These are phyloP conservation scores for Phenganax subtilis DNA, from an alignment of 92 coral and sea anemone genomes.

Conservation along the genomic window DNA sequence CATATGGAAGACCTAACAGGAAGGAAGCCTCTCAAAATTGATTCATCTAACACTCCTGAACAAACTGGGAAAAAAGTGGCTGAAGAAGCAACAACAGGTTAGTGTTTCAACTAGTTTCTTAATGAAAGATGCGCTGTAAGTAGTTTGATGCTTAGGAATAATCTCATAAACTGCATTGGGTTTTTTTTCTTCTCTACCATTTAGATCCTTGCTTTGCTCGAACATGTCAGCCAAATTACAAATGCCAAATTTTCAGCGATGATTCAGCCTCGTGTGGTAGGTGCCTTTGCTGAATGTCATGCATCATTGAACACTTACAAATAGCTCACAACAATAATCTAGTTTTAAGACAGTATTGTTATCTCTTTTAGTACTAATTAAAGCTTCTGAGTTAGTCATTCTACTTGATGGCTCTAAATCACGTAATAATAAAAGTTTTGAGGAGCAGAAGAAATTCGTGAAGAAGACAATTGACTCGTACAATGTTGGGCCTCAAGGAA, in stretches of 20 bases:
- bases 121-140: background rate
- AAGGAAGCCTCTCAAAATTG: conserved; percentile 18
- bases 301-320: no score
- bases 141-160: background rate
- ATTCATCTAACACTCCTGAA: conserved; percentile 39
- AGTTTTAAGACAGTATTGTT: background rate
- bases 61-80: conserved; percentile 45
- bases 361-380: background rate
- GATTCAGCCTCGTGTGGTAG: conserved; percentile 22
- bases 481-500: conserved; percentile 52
- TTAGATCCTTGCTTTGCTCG: conserved; percentile 33
- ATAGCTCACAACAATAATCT: background rate
- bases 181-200: background rate
- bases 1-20: conserved; percentile 7
- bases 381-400: conserved; percentile 52
- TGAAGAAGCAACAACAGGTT: conserved; percentile 3
- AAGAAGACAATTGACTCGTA: conserved; percentile 55
- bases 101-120: conserved; percentile 28
- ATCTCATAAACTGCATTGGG: background rate
- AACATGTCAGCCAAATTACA: conserved; percentile 22
- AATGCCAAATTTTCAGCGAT: conserved; percentile 17
- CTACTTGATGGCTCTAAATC: conserved; percentile 56
- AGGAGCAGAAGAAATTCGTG: conserved; percentile 56
- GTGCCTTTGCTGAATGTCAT: background rate
- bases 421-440: conserved; percentile 34